Percentiles rank a stretch among this genome's conserved stretches.
Conservation (phyloP, 2,888 invertebrate species). For the Cepaea hortensis region DNA sequence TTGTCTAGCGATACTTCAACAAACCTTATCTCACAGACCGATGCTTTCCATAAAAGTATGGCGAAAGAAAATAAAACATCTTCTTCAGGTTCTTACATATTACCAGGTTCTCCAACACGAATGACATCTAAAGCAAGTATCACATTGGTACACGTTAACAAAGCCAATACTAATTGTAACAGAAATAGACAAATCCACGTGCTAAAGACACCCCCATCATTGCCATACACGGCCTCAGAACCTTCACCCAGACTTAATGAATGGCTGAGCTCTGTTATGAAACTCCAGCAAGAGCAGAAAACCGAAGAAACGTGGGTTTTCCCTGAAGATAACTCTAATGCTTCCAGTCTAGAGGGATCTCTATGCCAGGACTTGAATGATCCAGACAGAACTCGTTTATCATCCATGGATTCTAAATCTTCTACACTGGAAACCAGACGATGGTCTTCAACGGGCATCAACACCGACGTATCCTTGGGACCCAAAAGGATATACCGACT, state of each 20-base stretch:
- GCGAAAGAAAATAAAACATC: too few relatives aligned
- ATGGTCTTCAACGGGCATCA: constrained; percentile 36
- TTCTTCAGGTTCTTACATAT: too few relatives aligned
- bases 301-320: neutral
- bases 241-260: constrained; percentile 25
- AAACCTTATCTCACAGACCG: too few relatives aligned
- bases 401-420: neutral
- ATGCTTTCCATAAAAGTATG: too few relatives aligned
- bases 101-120: neutral
- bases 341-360: neutral
- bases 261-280: constrained; percentile 41
- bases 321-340: constrained; percentile 19
- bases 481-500: neutral
- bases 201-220: neutral
- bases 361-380: neutral
- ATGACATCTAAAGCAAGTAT: constrained; percentile 32
- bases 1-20: too few relatives aligned
- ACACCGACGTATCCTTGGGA: constrained; percentile 20
- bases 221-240: neutral
- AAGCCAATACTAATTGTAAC: too few relatives aligned
- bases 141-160: neutral
- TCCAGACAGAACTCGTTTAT: neutral
- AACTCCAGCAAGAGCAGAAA: constrained; percentile 4
- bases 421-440: neutral
- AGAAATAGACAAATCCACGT: constrained; percentile 32